These are phyloP conservation scores for Heterotilapia buettikoferi DNA, from an alignment of 2,113 vertebrate species.

Conservation along the genomic window DNA sequence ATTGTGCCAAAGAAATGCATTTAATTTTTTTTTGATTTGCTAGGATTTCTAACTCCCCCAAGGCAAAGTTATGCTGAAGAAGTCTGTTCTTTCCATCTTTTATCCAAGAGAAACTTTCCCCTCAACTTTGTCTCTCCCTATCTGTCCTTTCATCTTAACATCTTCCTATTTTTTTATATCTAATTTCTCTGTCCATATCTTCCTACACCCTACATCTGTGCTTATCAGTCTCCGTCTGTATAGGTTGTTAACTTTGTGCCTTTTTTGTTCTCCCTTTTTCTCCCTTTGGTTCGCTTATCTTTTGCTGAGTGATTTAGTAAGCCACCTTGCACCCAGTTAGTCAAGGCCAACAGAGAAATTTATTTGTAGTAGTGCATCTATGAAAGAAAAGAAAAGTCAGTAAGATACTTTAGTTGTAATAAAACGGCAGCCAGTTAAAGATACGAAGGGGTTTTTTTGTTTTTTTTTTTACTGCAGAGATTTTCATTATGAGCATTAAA, in stretches of 20 bases:
- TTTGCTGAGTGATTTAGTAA: neutral
- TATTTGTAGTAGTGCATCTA: neutral
- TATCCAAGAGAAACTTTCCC: neutral
- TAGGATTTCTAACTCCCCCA: neutral
- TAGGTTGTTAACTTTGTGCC: neutral
- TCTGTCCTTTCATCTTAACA: neutral
- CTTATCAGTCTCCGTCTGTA: neutral
- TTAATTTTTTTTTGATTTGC: neutral
- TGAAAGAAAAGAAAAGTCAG: neutral
- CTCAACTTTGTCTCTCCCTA: neutral
- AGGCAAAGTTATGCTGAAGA: neutral
- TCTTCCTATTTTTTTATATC: neutral
- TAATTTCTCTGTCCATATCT: neutral
- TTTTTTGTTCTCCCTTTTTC: neutral
- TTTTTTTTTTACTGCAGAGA: neutral
- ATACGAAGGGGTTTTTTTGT: rapidly evolving
- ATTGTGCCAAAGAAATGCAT: neutral
- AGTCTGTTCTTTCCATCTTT: neutral
- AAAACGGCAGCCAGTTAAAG: neutral
- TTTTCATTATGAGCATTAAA: neutral
- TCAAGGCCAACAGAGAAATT: neutral
- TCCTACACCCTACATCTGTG: neutral
- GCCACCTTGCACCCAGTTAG: neutral
- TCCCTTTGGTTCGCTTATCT: neutral
- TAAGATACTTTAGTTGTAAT: neutral